Conservation (phyloP, 2,888 invertebrate genomes). For the Synergus gifuensis region DNA sequence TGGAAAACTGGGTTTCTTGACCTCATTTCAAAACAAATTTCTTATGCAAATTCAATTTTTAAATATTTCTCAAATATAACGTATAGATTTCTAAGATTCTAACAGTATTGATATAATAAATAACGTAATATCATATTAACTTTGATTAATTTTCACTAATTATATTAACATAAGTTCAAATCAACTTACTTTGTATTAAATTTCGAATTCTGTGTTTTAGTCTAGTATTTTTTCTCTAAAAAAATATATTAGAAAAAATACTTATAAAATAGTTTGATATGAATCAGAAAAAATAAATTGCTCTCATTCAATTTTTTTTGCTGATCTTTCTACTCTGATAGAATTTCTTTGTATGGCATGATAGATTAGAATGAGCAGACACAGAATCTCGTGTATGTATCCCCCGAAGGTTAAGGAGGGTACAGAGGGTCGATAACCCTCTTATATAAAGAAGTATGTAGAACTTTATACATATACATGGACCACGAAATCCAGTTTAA, state of each 20-base stretch:
- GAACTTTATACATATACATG: not conserved
- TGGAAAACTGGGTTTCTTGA: not conserved
- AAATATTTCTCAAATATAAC: not conserved
- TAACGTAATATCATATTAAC: not conserved
- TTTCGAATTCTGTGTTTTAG: not conserved
- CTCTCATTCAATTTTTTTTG: not conserved
- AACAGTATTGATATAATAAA: too few relatives aligned
- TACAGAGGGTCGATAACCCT: not conserved
- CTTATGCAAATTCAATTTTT: not conserved
- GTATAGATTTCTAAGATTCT: too few relatives aligned
- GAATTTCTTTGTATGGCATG: not conserved
- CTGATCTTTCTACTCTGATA: not conserved
- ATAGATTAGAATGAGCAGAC: not conserved
- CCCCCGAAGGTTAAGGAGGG: conserved; percentile 5
- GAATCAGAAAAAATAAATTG: not conserved
- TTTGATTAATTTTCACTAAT: not conserved
- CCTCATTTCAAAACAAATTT: not conserved
- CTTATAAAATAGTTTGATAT: not conserved
- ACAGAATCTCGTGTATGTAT: not conserved
- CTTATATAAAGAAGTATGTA: not conserved
- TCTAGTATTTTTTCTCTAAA: not conserved
- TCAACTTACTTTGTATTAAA: not conserved
- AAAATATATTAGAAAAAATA: not conserved
- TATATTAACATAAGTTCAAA: not conserved
- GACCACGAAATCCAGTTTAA: not conserved